Percentiles rank a stretch among this genome's conserved stretches.
Evolutionary conservation across 1,140 invertebrate genomes (phyloP).

Genomic region (Akabosia matsudoensis): DNA sequence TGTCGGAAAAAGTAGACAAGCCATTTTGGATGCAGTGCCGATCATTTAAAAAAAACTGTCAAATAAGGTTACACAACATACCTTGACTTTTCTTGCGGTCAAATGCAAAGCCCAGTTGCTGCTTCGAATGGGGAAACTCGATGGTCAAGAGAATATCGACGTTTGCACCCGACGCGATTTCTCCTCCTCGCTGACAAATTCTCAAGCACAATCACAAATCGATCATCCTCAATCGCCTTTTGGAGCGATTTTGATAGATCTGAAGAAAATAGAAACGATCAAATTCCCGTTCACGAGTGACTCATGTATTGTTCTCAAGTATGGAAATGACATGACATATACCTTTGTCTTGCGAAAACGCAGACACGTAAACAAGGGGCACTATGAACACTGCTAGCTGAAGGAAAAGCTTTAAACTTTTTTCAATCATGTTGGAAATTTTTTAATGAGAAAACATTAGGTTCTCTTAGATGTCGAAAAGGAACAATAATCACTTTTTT

Average conservation of each 20-base stretch:
- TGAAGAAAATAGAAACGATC: conserved; percentile 27
- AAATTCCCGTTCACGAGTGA: too few species aligned
- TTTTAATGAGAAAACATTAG: not conserved
- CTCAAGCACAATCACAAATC: conserved; percentile 45
- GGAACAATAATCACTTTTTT: not conserved
- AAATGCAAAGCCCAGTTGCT: conserved; percentile 64
- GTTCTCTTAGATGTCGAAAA: not conserved
- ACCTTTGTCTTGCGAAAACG: conserved; percentile 42
- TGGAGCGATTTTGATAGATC: conserved; percentile 45
- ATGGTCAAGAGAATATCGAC: conserved; percentile 64
- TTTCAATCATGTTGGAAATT: not conserved
- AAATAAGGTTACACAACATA: too few species aligned
- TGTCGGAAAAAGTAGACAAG: too few species aligned
- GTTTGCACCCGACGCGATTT: conserved; percentile 45
- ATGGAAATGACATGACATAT: conserved; percentile 15
- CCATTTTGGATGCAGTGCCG: not conserved
- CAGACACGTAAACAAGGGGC: conserved; percentile 27
- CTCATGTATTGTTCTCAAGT: too few species aligned
- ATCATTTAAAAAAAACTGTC: too few species aligned
- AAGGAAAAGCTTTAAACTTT: not conserved
- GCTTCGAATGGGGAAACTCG: conserved; percentile 60
- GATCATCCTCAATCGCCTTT: conserved; percentile 44
- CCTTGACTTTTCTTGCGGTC: conserved; percentile 63
- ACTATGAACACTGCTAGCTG: conserved; percentile 17
- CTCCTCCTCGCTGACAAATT: conserved; percentile 42